Percentiles rank a stretch among this genome's conserved stretches.
Evolutionary conservation across 2,113 vertebrate species (phyloP).

Genomic region (Verasper variegatus): DNA sequence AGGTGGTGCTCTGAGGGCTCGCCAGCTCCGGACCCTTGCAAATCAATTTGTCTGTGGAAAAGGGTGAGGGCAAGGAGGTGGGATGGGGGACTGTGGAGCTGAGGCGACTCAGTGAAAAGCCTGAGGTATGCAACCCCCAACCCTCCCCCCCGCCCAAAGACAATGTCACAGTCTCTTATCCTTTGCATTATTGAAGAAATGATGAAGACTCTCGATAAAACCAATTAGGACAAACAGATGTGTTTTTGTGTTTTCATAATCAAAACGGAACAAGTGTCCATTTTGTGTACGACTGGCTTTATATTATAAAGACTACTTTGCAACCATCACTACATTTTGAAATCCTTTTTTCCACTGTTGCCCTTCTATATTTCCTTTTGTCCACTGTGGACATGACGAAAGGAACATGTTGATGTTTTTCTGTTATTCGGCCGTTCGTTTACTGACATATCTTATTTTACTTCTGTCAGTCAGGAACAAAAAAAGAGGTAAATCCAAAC

Average conservation of each 20-base stretch:
- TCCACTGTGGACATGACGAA: background rate
- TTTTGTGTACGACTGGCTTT: background rate
- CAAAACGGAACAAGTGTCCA: background rate
- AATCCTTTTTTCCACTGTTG: background rate
- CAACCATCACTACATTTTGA: background rate
- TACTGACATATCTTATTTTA: slow-evolving; percentile 61
- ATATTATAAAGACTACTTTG: background rate
- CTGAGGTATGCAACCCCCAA: slow-evolving; percentile 39
- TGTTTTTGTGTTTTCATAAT: background rate
- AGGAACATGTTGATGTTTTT: slow-evolving; percentile 27
- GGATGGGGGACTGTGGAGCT: slow-evolving; percentile 55
- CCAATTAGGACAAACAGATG: slow-evolving; percentile 22
- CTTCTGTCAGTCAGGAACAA: slow-evolving; percentile 60
- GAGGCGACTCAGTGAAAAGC: slow-evolving; percentile 38
- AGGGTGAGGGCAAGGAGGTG: slow-evolving; percentile 79
- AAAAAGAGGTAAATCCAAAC: slow-evolving; percentile 59
- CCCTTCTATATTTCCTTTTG: background rate
- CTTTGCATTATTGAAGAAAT: slow-evolving; percentile 21
- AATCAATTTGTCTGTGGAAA: slow-evolving; percentile 96
- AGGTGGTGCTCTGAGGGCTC: slow-evolving; percentile 79
- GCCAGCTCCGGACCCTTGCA: slow-evolving; percentile 92
- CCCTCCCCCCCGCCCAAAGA: slow-evolving; percentile 24
- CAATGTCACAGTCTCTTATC: slow-evolving; percentile 25
- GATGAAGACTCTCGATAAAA: slow-evolving; percentile 2
- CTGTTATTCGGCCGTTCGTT: slow-evolving; percentile 31